These are phyloP conservation scores for Trissoscelio sp. DNA, from an alignment of 2,888 invertebrate species.

Conservation along the genomic window DNA sequence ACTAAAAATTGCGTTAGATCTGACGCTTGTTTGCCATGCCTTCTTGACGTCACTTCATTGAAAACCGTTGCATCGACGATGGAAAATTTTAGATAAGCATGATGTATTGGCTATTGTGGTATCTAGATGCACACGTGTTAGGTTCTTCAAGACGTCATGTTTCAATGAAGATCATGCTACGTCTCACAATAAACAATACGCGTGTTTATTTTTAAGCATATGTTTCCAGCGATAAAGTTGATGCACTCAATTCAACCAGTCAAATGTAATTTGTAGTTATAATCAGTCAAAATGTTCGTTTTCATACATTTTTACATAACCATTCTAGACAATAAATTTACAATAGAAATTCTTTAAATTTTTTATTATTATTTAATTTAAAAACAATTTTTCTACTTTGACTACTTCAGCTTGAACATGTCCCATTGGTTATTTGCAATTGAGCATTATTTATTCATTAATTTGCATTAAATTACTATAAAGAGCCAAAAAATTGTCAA, in stretches of 20 bases:
- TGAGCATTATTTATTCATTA: too few relatives aligned
- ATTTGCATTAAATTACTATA: background rate
- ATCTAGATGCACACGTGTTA: slow-evolving; percentile 1
- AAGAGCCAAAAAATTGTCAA: background rate
- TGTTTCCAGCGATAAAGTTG: too few relatives aligned
- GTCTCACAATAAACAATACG: slow-evolving; percentile 5
- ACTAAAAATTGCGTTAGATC: background rate
- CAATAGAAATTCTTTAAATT: too few relatives aligned
- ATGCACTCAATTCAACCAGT: too few relatives aligned
- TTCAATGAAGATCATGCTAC: slow-evolving; percentile 9
- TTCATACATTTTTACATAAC: too few relatives aligned
- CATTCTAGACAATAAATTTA: too few relatives aligned
- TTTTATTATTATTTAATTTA: too few relatives aligned
- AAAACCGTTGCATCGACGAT: slow-evolving; percentile 2
- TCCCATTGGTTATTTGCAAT: too few relatives aligned
- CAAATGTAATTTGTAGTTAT: too few relatives aligned
- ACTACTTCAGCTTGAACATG: too few relatives aligned
- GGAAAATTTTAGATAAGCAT: slow-evolving; percentile 25
- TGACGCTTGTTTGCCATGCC: slow-evolving; percentile 7
- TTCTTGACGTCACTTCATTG: slow-evolving; percentile 23
- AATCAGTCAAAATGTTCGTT: too few relatives aligned
- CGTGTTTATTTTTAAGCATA: background rate
- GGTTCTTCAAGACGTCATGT: background rate
- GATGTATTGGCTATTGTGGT: slow-evolving; percentile 11
- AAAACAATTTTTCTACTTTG: too few relatives aligned